A percentile compares a stretch with the other conserved stretches of the same genome.
These are phyloP conservation scores for Aphelocoma californica DNA, from an alignment of 2,797 vertebrate genomes.

Conservation along the genomic window DNA sequence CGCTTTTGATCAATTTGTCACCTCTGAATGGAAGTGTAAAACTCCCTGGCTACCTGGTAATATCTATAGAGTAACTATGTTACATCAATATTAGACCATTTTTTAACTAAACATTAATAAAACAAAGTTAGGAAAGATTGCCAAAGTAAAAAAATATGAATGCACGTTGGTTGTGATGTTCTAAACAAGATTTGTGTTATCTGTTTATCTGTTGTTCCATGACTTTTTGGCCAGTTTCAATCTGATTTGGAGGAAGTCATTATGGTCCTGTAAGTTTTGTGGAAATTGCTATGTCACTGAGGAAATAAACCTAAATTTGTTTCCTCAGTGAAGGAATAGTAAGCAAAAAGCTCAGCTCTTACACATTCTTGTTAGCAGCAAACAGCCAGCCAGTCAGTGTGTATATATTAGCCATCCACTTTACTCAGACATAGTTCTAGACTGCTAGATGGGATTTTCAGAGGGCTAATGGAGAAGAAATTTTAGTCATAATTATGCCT, in stretches of 20 bases:
- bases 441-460: background rate
- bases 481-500: background rate
- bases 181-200: background rate
- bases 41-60: background rate
- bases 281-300: background rate
- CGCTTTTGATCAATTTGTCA: background rate
- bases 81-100: rapidly evolving
- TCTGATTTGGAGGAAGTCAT: background rate
- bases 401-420: background rate
- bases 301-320: background rate
- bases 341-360: background rate
- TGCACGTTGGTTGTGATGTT: background rate
- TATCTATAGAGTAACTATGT: background rate
- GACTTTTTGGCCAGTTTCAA: background rate
- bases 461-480: background rate
- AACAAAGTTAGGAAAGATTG: background rate
- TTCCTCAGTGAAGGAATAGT: background rate
- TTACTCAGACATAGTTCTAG: background rate
- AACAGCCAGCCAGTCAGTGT: background rate
- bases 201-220: background rate
- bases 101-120: background rate
- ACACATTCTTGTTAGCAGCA: background rate
- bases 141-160: background rate
- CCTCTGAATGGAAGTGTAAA: background rate
- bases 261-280: background rate